phyloP scores from a whole-genome alignment of 2,888 invertebrate species.

The Hoplodrina blanda region DNA sequence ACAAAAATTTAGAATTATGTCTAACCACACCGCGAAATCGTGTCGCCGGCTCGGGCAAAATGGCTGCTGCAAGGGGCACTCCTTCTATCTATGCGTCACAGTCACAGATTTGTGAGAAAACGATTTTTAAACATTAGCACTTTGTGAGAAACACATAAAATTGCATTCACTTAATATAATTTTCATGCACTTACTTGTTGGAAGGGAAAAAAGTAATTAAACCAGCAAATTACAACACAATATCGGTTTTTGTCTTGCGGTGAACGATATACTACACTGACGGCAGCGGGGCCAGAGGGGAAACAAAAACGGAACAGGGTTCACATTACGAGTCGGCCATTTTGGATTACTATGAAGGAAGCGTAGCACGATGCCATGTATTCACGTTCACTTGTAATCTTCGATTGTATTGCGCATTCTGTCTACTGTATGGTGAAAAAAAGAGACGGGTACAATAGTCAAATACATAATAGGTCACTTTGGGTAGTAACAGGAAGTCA shows the following conservation, averaged over 20 bases:
- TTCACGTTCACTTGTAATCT: conserved; percentile 23
- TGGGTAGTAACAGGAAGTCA: conserved; percentile 63
- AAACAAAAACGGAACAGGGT: conserved; percentile 90
- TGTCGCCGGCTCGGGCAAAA: conserved; percentile 90
- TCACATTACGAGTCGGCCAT: conserved; percentile 85
- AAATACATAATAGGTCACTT: conserved; percentile 18
- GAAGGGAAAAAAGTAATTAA: conserved; percentile 90
- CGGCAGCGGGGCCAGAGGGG: conserved; percentile 90
- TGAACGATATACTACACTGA: conserved; percentile 90
- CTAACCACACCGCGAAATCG: conserved; percentile 88
- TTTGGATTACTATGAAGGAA: conserved; percentile 71
- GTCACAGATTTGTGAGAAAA: conserved; percentile 81
- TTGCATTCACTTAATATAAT: conserved; percentile 80
- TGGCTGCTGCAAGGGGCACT: conserved; percentile 91
- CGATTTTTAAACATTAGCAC: conserved; percentile 75
- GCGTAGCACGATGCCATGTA: conserved; percentile 48
- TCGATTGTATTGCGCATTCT: conserved; percentile 46
- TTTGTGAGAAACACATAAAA: conserved; percentile 73
- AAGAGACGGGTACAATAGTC: conserved; percentile 25
- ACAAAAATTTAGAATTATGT: conserved; percentile 75
- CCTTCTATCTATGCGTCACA: conserved; percentile 92
- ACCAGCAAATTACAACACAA: conserved; percentile 90
- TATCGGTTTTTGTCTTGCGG: conserved; percentile 90
- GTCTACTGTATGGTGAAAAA: conserved; percentile 15
- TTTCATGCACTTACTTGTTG: conserved; percentile 89